A percentile compares a stretch with the other conserved stretches of the same genome.
Evolutionary conservation across 2,888 invertebrate genomes (phyloP).

Genomic region (Stenichneumon culpator): DNA sequence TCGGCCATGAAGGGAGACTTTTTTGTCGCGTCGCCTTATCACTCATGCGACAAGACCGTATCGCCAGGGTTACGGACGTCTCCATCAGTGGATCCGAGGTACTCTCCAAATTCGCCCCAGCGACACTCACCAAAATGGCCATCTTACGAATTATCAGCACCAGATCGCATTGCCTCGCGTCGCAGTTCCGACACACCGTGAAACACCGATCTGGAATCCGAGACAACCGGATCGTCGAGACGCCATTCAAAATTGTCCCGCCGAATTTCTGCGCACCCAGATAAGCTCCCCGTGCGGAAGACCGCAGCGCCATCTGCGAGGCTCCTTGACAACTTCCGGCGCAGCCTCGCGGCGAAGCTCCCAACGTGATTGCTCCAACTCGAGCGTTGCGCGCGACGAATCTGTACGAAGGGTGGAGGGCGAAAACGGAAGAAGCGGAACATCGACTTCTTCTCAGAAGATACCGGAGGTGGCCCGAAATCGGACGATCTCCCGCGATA

Average conservation of each 20-base stretch:
- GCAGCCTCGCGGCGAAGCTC: conserved; percentile 1
- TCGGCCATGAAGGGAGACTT: background rate
- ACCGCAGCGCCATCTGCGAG: background rate
- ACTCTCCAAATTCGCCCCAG: background rate
- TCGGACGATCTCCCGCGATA: background rate
- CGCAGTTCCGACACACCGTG: background rate
- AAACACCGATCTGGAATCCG: background rate
- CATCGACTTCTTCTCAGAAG: background rate
- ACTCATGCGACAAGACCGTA: background rate
- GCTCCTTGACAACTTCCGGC: background rate
- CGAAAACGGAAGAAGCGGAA: background rate
- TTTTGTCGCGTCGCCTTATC: background rate
- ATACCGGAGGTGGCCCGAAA: background rate
- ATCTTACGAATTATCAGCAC: background rate
- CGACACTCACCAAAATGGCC: background rate
- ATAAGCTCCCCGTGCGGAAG: conserved; percentile 11
- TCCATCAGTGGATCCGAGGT: background rate
- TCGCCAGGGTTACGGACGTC: background rate
- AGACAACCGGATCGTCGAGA: conserved; percentile 57
- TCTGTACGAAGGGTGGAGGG: background rate
- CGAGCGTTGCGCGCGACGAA: background rate
- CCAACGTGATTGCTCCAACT: background rate
- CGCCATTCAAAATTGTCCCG: conserved; percentile 71
- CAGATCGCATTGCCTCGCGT: background rate
- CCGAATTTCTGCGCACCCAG: conserved; percentile 66